Conservation (phyloP, 2,113 vertebrate genomes). For the Brevimyrus niger region DNA sequence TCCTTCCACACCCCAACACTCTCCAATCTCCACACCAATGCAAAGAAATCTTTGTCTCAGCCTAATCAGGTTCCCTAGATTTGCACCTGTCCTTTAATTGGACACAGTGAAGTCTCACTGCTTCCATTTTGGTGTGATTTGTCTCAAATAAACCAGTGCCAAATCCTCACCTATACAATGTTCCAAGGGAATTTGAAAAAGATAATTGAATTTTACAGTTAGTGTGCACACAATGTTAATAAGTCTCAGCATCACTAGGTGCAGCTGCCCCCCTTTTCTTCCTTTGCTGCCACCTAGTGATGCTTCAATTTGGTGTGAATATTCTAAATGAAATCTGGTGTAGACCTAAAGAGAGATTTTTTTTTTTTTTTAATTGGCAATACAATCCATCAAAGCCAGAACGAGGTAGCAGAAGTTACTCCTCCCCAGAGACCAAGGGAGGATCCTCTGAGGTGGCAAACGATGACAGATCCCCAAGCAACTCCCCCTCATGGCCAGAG, state of each 20-base stretch:
- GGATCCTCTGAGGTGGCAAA: background rate
- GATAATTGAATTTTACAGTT: background rate
- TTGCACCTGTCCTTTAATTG: background rate
- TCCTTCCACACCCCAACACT: background rate
- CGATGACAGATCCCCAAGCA: background rate
- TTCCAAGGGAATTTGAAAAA: background rate
- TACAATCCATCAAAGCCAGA: background rate
- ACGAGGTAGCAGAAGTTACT: background rate
- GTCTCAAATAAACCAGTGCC: background rate
- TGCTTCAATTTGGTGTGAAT: background rate
- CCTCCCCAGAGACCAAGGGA: slow-evolving; percentile 9
- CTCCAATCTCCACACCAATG: background rate
- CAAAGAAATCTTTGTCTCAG: background rate
- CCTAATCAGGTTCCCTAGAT: background rate
- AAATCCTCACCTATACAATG: background rate
- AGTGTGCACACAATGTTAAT: background rate
- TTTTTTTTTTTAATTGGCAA: background rate
- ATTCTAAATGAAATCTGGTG: no score
- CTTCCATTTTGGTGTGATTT: background rate
- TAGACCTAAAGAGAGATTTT: no score
- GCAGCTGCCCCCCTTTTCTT: background rate
- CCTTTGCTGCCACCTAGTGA: background rate
- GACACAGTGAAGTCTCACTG: background rate
- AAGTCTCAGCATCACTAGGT: no score
- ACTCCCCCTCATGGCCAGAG: slow-evolving; percentile 19